phyloP scores from a whole-genome alignment of 2,113 vertebrate genomes.

The Macrotus californicus region DNA sequence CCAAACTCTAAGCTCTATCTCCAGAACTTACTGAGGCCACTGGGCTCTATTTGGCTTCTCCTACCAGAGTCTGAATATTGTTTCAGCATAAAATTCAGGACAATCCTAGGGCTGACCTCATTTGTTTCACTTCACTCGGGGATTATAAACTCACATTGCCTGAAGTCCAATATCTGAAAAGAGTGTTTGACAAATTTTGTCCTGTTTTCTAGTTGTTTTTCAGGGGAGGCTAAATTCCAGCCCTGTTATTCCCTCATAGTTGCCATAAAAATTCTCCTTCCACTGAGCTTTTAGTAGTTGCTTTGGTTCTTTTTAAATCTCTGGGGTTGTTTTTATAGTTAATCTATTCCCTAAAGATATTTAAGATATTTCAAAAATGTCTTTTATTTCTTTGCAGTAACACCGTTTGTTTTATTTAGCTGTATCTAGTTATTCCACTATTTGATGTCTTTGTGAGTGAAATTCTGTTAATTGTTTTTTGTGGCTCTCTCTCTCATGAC shows the following conservation, averaged over 20 bases:
- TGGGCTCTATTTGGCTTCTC: not conserved
- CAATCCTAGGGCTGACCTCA: not conserved
- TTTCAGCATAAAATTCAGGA: not conserved
- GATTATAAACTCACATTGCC: fast-evolving
- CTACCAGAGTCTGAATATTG: not conserved
- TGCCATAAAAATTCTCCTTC: not conserved
- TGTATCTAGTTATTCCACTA: not conserved
- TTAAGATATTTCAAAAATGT: not conserved
- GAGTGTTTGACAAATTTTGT: not conserved
- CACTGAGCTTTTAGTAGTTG: not conserved
- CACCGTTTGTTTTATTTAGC: not conserved
- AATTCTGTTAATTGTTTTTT: not conserved
- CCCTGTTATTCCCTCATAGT: not conserved
- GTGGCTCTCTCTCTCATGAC: not conserved
- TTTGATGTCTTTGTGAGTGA: not conserved
- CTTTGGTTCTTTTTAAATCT: not conserved
- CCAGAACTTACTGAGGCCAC: not conserved
- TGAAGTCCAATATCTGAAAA: not conserved
- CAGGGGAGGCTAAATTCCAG: not conserved
- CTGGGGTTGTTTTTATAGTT: not conserved
- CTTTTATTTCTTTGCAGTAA: not conserved
- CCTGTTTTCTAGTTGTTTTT: not conserved
- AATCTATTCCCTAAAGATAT: not conserved
- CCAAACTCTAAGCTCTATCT: not conserved
- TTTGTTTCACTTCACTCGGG: not conserved